Base-by-base conservation (phyloP, 1,140 invertebrate species). In the Subanguina moxae region DNA sequence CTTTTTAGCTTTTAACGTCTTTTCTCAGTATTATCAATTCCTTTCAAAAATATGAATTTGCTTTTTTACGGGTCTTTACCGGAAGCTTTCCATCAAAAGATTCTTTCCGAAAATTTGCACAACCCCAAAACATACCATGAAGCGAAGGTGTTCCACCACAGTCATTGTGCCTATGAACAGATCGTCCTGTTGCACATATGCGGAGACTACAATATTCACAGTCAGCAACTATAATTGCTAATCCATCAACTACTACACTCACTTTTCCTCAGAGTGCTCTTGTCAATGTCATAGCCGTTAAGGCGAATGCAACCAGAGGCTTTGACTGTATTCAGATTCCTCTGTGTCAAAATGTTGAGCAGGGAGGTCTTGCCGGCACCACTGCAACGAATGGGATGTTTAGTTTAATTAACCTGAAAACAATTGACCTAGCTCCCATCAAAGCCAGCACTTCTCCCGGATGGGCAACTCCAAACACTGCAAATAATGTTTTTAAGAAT, bases 301-400 rank as follows among this genome's bases (percentile, higher is more conserved):
- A 15, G 78, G 71, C 62, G 75, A 76, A 45, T 82, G 69, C 58
- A 63, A 43, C 71, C 27, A 28, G 86, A 87, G n/a, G 90, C 85
- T 0, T 86, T 85, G 0, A 93, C 84, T 17, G 88, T 88, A 7
- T 86, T 84, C 5, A 89, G 88, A 72, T 86, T 87, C 3, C 91
- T 86, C 82, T 90, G 90, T 0, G 92, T 94, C 32, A 97, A 80
- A 0, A 91, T 88, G 83, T 97, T 97, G 45, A 97, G 84, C 0
- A 97, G 86, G 0, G 93, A 96, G 0, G 93, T 94, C 85, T 97
- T 98, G 5, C 94, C 94, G 0, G 94, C 91, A 0, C 93, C 93
- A 27, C 91, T 93, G 32, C 32, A 5, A 38, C 11, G n/a, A 15
- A 52, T 52, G 15, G 48, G 23, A 52, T 3, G 3, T 52, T 7